Evolutionary conservation across 2,797 vertebrate genomes (phyloP).

Genomic region (Scomberomorus guttatus): DNA sequence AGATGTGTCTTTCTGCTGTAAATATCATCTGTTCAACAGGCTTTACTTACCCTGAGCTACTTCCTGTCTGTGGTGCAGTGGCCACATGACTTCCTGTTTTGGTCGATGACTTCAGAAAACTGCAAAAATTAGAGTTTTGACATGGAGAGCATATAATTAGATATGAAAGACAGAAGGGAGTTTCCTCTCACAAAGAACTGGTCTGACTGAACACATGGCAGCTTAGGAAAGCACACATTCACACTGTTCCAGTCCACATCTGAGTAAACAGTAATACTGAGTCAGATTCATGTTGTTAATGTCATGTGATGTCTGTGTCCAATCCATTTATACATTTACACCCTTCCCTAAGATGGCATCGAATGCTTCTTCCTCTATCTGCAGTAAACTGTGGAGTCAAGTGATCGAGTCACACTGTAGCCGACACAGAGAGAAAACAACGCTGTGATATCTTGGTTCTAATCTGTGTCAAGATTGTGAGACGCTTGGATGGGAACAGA

Average conservation of each 20-base stretch:
- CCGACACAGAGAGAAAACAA: too few relatives aligned
- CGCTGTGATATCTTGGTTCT: too few relatives aligned
- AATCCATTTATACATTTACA: background rate
- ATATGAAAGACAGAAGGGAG: constrained; percentile 5
- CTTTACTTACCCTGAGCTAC: constrained; percentile 79
- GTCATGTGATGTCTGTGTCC: constrained; percentile 17
- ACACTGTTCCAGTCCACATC: background rate
- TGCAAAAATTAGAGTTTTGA: constrained; percentile 67
- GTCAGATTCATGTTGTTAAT: background rate
- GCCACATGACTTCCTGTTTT: constrained; percentile 86
- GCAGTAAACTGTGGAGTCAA: background rate
- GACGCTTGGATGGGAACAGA: too few relatives aligned
- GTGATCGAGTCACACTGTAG: too few relatives aligned
- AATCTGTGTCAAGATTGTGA: too few relatives aligned
- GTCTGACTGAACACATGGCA: background rate
- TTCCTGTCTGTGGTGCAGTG: constrained; percentile 77
- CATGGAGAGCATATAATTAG: constrained; percentile 17
- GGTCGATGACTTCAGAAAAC: constrained; percentile 78
- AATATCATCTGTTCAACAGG: background rate
- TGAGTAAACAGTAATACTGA: background rate
- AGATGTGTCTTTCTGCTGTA: background rate
- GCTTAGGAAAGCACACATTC: background rate
- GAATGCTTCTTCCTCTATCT: background rate
- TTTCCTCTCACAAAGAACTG: background rate
- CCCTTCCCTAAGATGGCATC: background rate